Conservation (phyloP, 2,113 vertebrate genomes). For the Emydocephalus ijimae region DNA sequence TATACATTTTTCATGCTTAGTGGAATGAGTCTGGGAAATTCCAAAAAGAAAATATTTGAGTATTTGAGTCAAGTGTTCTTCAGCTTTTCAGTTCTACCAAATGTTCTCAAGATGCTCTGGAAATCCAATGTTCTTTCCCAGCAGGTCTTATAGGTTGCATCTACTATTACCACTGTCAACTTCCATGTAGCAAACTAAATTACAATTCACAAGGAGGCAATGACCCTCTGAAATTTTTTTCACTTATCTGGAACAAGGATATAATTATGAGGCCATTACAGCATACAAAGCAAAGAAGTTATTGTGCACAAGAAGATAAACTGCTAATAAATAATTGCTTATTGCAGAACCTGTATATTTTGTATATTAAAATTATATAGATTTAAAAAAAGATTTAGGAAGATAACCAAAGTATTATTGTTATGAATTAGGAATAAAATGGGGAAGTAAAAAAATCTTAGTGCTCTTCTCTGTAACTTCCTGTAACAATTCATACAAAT, state of each 20-base stretch:
- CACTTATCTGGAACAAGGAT: not conserved
- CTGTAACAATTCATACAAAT: not conserved
- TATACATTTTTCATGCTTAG: too few relatives aligned
- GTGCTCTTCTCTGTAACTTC: not conserved
- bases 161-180: not conserved
- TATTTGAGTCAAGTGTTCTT: not conserved
- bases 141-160: not conserved
- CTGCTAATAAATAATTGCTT: constrained; percentile 7
- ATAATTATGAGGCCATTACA: constrained; percentile 8
- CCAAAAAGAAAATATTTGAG: not conserved
- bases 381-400: not conserved
- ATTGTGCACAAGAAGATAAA: not conserved
- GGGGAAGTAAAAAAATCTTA: not conserved
- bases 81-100: not conserved
- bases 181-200: constrained; percentile 14
- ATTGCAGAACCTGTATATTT: not conserved
- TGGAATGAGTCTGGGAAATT: too few relatives aligned
- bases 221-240: not conserved
- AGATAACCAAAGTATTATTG: not conserved
- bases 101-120: not conserved
- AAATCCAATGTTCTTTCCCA: not conserved
- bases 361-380: not conserved
- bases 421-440: not conserved
- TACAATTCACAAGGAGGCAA: constrained; percentile 1
- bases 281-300: not conserved